phyloP scores from a whole-genome alignment of 2,797 vertebrate species.

The Gobionotothen gibberifrons region DNA sequence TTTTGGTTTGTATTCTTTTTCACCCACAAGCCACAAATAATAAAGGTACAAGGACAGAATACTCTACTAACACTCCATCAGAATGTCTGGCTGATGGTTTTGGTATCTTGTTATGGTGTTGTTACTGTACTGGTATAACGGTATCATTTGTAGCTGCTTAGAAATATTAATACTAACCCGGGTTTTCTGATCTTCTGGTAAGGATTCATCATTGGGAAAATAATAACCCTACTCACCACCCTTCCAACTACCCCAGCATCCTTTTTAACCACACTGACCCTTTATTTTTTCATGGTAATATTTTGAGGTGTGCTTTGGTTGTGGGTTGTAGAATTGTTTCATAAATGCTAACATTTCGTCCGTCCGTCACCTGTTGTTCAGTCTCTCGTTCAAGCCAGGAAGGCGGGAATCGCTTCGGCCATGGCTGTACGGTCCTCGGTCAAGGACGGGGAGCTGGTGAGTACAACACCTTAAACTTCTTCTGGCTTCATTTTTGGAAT shows the following conservation, averaged over 20 bases:
- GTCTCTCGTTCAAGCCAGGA: slow-evolving; percentile 97
- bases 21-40: slow-evolving; percentile 27
- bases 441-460: slow-evolving; percentile 98
- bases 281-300: slow-evolving; percentile 14
- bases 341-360: slow-evolving; percentile 23
- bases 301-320: slow-evolving; percentile 33
- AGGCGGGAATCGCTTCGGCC: slow-evolving; percentile 95
- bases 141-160: slow-evolving; percentile 20
- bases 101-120: slow-evolving; percentile 21
- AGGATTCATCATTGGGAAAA: slow-evolving; percentile 29
- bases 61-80: slow-evolving; percentile 52
- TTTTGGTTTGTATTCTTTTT: slow-evolving; percentile 43
- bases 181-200: slow-evolving; percentile 38
- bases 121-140: slow-evolving; percentile 2
- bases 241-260: slow-evolving; percentile 6
- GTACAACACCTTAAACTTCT: slow-evolving; percentile 47
- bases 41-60: slow-evolving; percentile 9
- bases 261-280: slow-evolving; percentile 36
- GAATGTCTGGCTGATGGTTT: slow-evolving; percentile 17
- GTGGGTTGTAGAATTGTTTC: slow-evolving; percentile 47
- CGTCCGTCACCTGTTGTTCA: slow-evolving; percentile 64
- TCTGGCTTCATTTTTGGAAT: background rate
- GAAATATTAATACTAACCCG: slow-evolving; percentile 58
- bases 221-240: slow-evolving; percentile 53
- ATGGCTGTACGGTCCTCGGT: slow-evolving; percentile 96